These are phyloP conservation scores for Drosophila mayri DNA, from an alignment of 1,140 invertebrate species.

Conservation along the genomic window DNA sequence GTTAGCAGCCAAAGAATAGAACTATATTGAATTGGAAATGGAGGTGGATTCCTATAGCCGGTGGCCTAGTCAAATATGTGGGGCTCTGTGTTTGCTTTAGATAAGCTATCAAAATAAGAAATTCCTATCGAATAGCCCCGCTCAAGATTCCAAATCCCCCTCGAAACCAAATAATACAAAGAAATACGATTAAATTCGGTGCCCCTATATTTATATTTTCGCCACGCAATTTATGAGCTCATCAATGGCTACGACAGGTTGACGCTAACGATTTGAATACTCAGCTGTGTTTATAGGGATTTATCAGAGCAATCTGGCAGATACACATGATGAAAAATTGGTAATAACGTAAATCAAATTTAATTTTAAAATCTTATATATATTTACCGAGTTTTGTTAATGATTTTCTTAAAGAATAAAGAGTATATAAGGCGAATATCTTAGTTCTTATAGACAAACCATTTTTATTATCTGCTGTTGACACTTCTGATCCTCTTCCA, in stretches of 20 bases:
- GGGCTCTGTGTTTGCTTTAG: conserved; percentile 45
- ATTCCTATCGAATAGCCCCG: not conserved
- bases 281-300: conserved; percentile 28
- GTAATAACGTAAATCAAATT: too few relatives aligned
- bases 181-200: conserved; percentile 23
- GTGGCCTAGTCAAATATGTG: conserved; percentile 25
- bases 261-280: conserved; percentile 40
- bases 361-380: not conserved
- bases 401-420: not conserved
- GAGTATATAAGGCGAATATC: too few relatives aligned
- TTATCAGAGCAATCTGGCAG: conserved; percentile 27
- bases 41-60: conserved; percentile 9
- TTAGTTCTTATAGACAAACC: not conserved
- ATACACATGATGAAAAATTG: conserved; percentile 1
- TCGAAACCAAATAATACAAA: conserved; percentile 20
- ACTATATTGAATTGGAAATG: conserved; percentile 42
- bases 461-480: too few relatives aligned
- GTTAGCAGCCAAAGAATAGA: conserved; percentile 35
- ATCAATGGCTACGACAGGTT: conserved; percentile 39
- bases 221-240: conserved; percentile 49
- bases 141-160: conserved; percentile 14
- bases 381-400: too few relatives aligned
- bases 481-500: not conserved
- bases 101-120: conserved; percentile 56
- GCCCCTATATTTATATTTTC: conserved; percentile 37